phyloP scores from a whole-genome alignment of 2,797 vertebrate species.

The Neosilurus hyrtlii region DNA sequence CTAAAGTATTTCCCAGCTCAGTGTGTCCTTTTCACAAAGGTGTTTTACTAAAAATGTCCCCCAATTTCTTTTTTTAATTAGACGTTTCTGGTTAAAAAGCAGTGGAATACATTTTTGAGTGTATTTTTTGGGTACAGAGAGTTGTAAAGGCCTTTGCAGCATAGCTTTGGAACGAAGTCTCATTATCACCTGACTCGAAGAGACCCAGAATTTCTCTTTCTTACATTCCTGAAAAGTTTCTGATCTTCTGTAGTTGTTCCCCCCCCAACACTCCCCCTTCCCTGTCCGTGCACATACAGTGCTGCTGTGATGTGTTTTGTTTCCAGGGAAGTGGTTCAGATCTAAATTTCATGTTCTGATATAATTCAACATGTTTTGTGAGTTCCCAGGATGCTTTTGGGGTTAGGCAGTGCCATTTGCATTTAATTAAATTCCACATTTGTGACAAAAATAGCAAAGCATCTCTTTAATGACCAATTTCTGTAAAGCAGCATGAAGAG shows the following conservation, averaged over 20 bases:
- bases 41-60: no score
- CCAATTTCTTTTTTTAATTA: not conserved
- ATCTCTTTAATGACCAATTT: constrained; percentile 8
- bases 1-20: not conserved
- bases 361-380: not conserved
- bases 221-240: not conserved
- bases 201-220: not conserved
- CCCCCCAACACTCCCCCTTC: no score
- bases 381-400: no score
- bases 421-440: not conserved
- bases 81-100: not conserved
- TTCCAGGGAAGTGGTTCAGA: not conserved
- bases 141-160: not conserved
- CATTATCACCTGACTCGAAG: not conserved
- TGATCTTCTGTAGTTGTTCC: not conserved
- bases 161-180: no score
- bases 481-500: not conserved
- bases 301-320: not conserved
- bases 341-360: not conserved
- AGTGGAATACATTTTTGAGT: not conserved
- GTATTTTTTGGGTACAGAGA: not conserved
- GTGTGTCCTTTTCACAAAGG: not conserved
- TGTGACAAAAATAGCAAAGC: not conserved
- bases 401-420: not conserved
- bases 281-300: no score